phyloP scores from a whole-genome alignment of 2,888 invertebrate species.

The Aspidiotus destructor region DNA sequence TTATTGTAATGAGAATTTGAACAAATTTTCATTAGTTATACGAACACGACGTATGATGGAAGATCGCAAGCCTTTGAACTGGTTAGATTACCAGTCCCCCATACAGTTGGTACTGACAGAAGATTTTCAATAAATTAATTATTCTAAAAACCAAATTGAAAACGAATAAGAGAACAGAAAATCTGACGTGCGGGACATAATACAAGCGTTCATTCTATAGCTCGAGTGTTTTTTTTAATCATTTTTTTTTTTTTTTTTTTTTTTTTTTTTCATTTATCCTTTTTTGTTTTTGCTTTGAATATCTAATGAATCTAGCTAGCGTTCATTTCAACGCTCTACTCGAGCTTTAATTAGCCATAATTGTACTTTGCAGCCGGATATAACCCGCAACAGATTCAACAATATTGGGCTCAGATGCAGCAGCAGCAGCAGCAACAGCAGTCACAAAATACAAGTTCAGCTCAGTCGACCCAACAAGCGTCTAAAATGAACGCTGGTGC shows the following conservation, averaged over 20 bases:
- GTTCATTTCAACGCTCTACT: neutral
- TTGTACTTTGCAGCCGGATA: constrained; percentile 10
- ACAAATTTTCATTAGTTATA: too few relatives aligned
- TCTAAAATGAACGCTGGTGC: constrained; percentile 8
- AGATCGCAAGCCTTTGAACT: too few relatives aligned
- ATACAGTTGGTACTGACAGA: too few relatives aligned
- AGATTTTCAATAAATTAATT: too few relatives aligned
- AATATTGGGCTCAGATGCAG: constrained; percentile 28
- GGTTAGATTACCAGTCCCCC: too few relatives aligned
- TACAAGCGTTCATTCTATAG: too few relatives aligned
- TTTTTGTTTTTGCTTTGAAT: neutral
- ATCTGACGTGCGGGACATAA: too few relatives aligned
- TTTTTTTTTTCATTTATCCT: neutral
- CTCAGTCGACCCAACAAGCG: constrained; percentile 16
- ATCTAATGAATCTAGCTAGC: neutral
- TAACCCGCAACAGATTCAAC: constrained; percentile 22
- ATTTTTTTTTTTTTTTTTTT: neutral
- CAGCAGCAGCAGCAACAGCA: constrained; percentile 21
- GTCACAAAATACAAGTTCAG: neutral
- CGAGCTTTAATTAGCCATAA: too few relatives aligned
- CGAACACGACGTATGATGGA: too few relatives aligned
- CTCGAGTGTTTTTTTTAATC: neutral
- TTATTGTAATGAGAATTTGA: too few relatives aligned
- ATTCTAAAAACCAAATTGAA: too few relatives aligned
- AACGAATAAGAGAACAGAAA: too few relatives aligned